Base-by-base conservation (phyloP, 2,888 invertebrate genomes). In the Ornithoptera priamus region DNA sequence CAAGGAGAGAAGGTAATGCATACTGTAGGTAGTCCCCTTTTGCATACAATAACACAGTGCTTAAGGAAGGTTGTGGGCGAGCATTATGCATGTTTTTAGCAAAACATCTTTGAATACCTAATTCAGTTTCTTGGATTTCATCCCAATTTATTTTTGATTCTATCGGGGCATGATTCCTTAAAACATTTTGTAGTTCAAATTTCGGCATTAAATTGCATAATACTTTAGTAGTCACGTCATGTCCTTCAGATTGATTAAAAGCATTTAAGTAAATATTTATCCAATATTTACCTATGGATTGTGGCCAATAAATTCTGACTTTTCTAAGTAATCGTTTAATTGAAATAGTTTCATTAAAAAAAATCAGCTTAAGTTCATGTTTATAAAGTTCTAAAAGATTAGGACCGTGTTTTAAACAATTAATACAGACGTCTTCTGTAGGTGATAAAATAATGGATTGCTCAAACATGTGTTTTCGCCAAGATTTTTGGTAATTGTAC, bases 1-100 rank as follows among this genome's bases (percentile, higher is more conserved):
- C 81, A 42, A 80, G 76, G 56, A 90, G 75, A 10, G 90, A 86
- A 3, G 89, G 88, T 22, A 88, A 79, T 56, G 86, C 81, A 68
- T 80, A 88, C 68, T 86, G 85, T 46, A 89, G 74, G 71, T 87
- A 89, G 74, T 89, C 89, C 63, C 89, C 89, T 72, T 86, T 86
- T 15, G 88, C 83, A 70, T 85, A 90, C 58, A 75, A 69, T 67
- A 90, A 71, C 56, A 90, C 75, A 6, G 76, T 72, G 53, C 85
- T 82, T 10, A 85, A 81, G n/a, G 77, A 70, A 18, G 85, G 83
- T 67, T 85, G 85, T 10, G 89, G 90, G 30, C 90, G 82, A 22
- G 85, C 82, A 30, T 80, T 75, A 73, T 88, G 86, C 89, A 91
- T 89, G 60, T 81, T 85, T 76, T 85, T 85, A 50, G 88, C 87